These are phyloP conservation scores for Epizoanthus rinbou DNA, from an alignment of 92 coral and sea anemone genomes.

Conservation along the genomic window DNA sequence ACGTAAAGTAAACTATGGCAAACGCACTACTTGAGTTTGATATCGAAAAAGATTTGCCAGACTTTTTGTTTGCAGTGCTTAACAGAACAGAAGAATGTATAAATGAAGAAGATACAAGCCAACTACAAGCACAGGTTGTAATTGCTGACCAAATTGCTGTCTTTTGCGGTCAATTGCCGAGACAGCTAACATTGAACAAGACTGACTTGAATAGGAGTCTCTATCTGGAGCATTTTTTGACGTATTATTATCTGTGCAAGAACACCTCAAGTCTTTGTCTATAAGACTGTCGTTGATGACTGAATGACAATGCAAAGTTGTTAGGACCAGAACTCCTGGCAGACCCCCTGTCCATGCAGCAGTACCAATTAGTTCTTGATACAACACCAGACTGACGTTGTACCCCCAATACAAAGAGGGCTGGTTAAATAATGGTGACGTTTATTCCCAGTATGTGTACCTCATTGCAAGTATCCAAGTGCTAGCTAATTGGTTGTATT, in stretches of 20 bases:
- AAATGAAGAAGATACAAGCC: not conserved
- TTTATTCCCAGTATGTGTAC: not conserved
- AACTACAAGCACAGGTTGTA: slow-evolving; percentile 37
- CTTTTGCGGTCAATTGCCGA: slow-evolving; percentile 42
- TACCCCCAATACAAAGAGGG: not conserved
- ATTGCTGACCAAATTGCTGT: slow-evolving; percentile 26
- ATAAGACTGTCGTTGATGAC: slow-evolving; percentile 33
- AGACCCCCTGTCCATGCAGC: not conserved
- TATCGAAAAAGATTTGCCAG: slow-evolving; percentile 31
- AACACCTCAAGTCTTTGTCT: slow-evolving; percentile 33
- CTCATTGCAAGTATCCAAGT: not conserved
- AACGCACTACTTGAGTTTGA: no score
- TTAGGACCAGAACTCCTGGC: slow-evolving; percentile 35
- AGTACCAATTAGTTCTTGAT: no score
- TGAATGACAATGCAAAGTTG: slow-evolving; percentile 36
- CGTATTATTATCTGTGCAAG: slow-evolving; percentile 29
- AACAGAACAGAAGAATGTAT: slow-evolving; percentile 41
- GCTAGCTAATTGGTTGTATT: not conserved
- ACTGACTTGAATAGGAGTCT: slow-evolving; percentile 30
- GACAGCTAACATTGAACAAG: slow-evolving; percentile 24
- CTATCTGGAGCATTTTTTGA: slow-evolving; percentile 13
- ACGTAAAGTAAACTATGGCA: no score
- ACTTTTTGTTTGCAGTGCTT: slow-evolving; percentile 39
- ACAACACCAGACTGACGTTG: no score
- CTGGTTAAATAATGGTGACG: no score